Conservation (phyloP, 2,113 vertebrate species). For the Plecotus auritus region DNA sequence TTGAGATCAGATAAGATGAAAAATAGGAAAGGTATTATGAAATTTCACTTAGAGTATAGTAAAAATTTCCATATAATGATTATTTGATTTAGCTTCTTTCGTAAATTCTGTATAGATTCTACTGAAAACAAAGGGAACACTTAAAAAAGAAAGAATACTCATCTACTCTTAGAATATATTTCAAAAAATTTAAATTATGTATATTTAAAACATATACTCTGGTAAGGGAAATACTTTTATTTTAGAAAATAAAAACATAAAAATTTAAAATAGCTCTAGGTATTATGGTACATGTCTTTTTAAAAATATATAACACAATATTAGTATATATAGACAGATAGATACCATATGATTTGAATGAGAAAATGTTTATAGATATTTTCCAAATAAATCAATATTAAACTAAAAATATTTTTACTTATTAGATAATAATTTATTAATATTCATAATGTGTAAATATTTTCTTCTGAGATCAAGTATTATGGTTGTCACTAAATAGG, state of each 20-base stretch:
- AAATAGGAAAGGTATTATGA: background rate
- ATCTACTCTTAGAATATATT: background rate
- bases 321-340: background rate
- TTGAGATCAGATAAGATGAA: background rate
- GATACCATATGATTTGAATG: background rate
- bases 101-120: background rate
- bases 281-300: background rate
- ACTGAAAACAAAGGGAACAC: background rate
- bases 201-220: background rate
- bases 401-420: background rate
- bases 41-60: background rate
- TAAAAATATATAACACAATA: background rate
- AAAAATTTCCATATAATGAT: background rate
- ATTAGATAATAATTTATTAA: background rate
- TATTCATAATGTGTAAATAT: background rate
- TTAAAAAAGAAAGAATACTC: background rate
- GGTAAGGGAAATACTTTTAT: background rate
- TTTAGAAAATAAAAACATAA: background rate
- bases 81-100: background rate
- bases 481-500: background rate
- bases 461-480: background rate
- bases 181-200: background rate
- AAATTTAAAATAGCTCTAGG: background rate
- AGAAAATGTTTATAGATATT: background rate
- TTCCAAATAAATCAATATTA: background rate